Percentiles rank a stretch among this genome's conserved stretches.
These are phyloP conservation scores for Mycetomoellerius zeteki DNA, from an alignment of 1,140 invertebrate species.

Conservation along the genomic window DNA sequence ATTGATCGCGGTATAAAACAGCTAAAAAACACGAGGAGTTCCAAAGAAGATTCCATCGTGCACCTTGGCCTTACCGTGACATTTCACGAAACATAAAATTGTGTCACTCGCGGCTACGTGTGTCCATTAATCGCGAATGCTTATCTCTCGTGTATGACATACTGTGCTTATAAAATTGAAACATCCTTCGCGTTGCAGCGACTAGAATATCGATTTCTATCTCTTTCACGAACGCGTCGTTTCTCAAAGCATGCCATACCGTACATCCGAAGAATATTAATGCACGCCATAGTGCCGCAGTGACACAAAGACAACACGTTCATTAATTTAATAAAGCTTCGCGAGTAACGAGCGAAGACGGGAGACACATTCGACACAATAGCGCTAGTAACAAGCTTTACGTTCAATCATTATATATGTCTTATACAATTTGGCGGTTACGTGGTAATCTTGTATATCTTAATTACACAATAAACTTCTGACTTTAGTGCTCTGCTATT, in stretches of 20 bases:
- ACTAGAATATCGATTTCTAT: slow-evolving; percentile 31
- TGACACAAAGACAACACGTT: slow-evolving; percentile 31
- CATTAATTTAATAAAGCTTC: slow-evolving; percentile 46
- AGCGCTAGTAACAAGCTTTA: neutral
- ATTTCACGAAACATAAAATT: slow-evolving; percentile 57
- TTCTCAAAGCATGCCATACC: neutral
- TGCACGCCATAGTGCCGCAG: neutral
- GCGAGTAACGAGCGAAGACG: slow-evolving; percentile 29
- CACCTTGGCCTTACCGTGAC: slow-evolving; percentile 53
- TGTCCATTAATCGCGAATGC: slow-evolving; percentile 40
- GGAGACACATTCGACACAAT: neutral
- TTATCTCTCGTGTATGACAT: slow-evolving; percentile 34
- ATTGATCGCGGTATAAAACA: slow-evolving; percentile 15
- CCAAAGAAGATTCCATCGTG: slow-evolving; percentile 31
- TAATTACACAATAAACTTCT: slow-evolving; percentile 18
- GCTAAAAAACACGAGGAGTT: neutral
- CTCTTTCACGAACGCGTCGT: slow-evolving; percentile 2
- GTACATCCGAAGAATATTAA: slow-evolving; percentile 47
- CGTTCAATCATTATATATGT: neutral
- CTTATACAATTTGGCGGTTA: slow-evolving; percentile 12
- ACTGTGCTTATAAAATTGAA: slow-evolving; percentile 38
- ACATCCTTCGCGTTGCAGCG: slow-evolving; percentile 7
- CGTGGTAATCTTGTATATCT: neutral
- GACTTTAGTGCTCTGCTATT: slow-evolving; percentile 1
- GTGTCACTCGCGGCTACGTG: neutral